Evolutionary conservation across 2,888 invertebrate species (phyloP), one percentile per base, ranked within the genome.

Genomic region (Drosophila eohydei): DNA sequence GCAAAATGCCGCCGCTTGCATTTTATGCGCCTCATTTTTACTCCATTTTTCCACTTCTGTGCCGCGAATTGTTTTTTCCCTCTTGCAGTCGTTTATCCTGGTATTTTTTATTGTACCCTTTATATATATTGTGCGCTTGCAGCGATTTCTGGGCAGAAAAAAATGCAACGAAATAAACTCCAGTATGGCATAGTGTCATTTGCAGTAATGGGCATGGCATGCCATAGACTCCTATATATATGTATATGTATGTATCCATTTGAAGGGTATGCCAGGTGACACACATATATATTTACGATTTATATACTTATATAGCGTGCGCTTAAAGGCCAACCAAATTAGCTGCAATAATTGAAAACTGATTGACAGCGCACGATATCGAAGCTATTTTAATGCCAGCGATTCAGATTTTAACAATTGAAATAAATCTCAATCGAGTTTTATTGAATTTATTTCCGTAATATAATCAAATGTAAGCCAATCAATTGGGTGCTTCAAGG

Each of bases 1-100:
- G 83, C 71, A 60, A 86, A 86, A 79, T 83, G 83, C 83, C 83
- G 71, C 71, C 64, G 69, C 81, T 82, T 82, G 83, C 85, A 76
- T 87, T 83, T 83, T 80, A 80, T 80, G 74, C 61, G 51, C 62
- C 57, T 58, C 63, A 55, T 51, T 74, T 71, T 71, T 56, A 62
- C 46, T 63, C 52, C 48, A 48, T 34, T 26, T 62, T 43, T 60
- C 50, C 46, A 43, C 28, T 26, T 64, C 36, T 38, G 30, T 41
- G 11, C 26, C 30, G 21, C 11, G 9, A 50, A 58, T 73, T 63
- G 60, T 61, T 48, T 44, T 57, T 69, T 38, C 26, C 0, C 38
- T 21, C 36, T 46, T 67, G 59, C 64, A 59, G 51, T 51, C 63
- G 59, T 54, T 76, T 59, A 59, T 64, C 55, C 65, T 64, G 75